Evolutionary conservation across 1,140 invertebrate species (phyloP), one percentile per base, ranked within the genome.

Genomic region (Drosophila lacteicornis): DNA sequence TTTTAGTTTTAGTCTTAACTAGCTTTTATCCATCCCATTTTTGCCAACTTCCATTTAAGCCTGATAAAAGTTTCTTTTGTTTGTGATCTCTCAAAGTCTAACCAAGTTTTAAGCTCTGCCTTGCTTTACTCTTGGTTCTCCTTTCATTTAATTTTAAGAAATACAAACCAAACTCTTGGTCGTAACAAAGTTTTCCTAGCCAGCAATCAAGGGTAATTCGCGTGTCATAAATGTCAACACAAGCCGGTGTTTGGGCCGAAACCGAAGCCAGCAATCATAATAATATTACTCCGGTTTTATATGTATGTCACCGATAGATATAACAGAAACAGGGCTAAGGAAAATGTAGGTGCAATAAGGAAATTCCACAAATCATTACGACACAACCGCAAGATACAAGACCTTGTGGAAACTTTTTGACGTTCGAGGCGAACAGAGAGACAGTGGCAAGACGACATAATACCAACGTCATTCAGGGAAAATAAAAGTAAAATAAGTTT

Each of bases 351-450:
- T 58, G 33, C 51, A 84, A 79, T 81, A 80, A 81, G 71, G 66
- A 87, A 88, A 88, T 87, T 87, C 78, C 74, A 73, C 84, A 87
- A 87, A 88, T 87, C 83, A 88, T 87, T 83, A 75, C 59, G 57
- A 61, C 66, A 83, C 67, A 74, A 71, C 77, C 83, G 46, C 80
- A 88, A 69, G 66, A 75, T 49, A 83, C 60, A 80, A 83, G 77
- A 79, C 65, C 76, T 62, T 50, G 40, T 62, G 67, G 51, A 83
- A 83, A 80, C 49, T 84, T 85, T 75, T 55, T 60, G 82, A 59
- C 65, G 49, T 53, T 76, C 60, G 30, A 56, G 25, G 7, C 61
- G 27, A 22, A 15, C 13, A 13, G 15, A 49, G 45, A 30, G 38
- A 63, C 25, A 66, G 25, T 19, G 13, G 43, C 9, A 59, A 56